Evolutionary conservation across 2,113 vertebrate genomes (phyloP), one percentile per base, ranked within the genome.

Genomic region (Ardeotis arabs): DNA sequence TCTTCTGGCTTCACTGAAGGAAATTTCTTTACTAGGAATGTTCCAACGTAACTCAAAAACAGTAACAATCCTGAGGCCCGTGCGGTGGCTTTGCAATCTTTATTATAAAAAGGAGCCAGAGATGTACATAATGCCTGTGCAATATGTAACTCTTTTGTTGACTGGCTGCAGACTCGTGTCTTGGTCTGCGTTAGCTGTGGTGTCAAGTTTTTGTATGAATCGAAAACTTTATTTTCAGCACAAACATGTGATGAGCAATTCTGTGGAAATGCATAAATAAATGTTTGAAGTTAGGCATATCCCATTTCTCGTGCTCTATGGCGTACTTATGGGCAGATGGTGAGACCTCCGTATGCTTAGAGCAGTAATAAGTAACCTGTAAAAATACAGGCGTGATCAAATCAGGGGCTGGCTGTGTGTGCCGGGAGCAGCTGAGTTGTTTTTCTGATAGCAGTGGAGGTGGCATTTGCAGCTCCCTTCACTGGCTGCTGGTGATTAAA

Each of bases 111-210:
- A 87, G 17, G 23, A 82, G 24, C n/a, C 17, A n/a, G 60, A 87
- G 50, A 15, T 18, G 35, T 11, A 28, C 0, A 0, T 33, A 17
- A 8, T 37, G 29, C 23, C 4, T 0, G 0, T 27, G 33, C 44
- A n/a, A 55, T 6, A 28, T 4, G 0, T 1, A 28, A 31, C 9
- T 22, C 67, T 77, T 7, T 28, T 45, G 35, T 63, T 44, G 44
- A 3, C 33, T 86, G n/a, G 7, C 33, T 73, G 45, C 17, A 47
- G 49, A 49, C 14, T 6, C 2, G 0, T 28, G 1, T 28, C 53
- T 69, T 1, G 1, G 21, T 28, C 18, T 60, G 63, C 41, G 47
- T 25, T 29, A 60, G 13, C 49, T 58, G 3, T 9, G 27, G 29
- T 0, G 1, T 35, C 28, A 33, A 52, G 20, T 58, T 91, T 49